phyloP scores from a whole-genome alignment of 2,888 invertebrate species.

The Enchytraeus crypticus region DNA sequence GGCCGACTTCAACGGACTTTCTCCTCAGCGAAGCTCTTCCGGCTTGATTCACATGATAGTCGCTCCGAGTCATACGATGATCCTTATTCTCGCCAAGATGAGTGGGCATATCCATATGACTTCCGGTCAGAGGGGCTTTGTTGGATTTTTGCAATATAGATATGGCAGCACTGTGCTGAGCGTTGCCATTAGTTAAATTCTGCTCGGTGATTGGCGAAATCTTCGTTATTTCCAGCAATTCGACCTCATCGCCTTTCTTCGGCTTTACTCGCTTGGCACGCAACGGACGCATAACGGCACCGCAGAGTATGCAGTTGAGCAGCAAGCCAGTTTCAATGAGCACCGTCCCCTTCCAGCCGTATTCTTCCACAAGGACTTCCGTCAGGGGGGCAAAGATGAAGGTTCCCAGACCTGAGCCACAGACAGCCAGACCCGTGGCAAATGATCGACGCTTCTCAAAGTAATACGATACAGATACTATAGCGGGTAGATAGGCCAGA shows the following conservation, averaged over 20 bases:
- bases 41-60: neutral
- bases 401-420: conserved; percentile 92
- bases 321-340: conserved; percentile 73
- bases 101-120: neutral
- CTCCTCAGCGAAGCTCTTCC: neutral
- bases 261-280: neutral
- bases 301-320: conserved; percentile 78
- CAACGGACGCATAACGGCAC: conserved; percentile 73
- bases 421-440: conserved; percentile 90
- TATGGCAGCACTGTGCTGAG: neutral
- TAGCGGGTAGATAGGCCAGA: conserved; percentile 92
- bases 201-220: neutral
- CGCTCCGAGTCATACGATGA: neutral
- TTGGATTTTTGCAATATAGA: neutral
- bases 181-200: neutral
- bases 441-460: conserved; percentile 87
- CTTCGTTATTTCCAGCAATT: neutral
- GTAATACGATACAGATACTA: conserved; percentile 93
- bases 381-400: conserved; percentile 68
- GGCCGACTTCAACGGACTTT: neutral
- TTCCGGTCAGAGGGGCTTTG: neutral
- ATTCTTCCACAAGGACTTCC: conserved; percentile 57
- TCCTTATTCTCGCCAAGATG: neutral
- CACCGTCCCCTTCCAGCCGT: conserved; percentile 75
- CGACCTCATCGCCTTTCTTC: neutral